These are phyloP conservation scores for Nematolebias whitei DNA, from an alignment of 2,113 vertebrate genomes.

Conservation along the genomic window DNA sequence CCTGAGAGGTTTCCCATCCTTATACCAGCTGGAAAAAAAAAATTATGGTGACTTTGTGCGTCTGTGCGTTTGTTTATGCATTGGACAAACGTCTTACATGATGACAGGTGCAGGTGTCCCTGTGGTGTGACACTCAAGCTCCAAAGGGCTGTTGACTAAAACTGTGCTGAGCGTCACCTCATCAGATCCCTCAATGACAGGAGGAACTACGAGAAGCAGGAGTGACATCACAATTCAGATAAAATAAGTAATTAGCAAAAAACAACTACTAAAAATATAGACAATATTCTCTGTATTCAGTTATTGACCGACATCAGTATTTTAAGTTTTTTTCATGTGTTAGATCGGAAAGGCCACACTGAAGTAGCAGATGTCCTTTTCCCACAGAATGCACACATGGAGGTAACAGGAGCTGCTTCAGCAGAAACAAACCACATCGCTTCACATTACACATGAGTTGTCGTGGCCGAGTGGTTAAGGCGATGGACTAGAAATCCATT, in stretches of 20 bases:
- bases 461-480: conserved; percentile 81
- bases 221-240: not conserved
- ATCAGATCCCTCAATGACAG: conserved; percentile 84
- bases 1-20: conserved; percentile 83
- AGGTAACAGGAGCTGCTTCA: not conserved
- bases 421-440: not conserved
- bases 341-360: not conserved
- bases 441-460: not conserved
- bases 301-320: too few relatives aligned
- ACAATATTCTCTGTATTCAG: not conserved
- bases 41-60: not conserved
- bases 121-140: conserved; percentile 87
- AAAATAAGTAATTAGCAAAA: not conserved
- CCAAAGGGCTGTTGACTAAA: conserved; percentile 82
- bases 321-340: not conserved
- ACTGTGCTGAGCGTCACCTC: conserved; percentile 83
- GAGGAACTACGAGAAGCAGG: conserved; percentile 81
- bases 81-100: conserved; percentile 79
- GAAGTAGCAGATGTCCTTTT: conserved; percentile 29
- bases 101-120: conserved; percentile 87
- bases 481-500: conserved; percentile 96
- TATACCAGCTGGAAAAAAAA: conserved; percentile 86
- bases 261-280: not conserved
- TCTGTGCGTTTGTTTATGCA: not conserved
- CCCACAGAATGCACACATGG: too few relatives aligned